These are phyloP conservation scores for Eulithis testata DNA, from an alignment of 2,888 invertebrate genomes.

Conservation along the genomic window DNA sequence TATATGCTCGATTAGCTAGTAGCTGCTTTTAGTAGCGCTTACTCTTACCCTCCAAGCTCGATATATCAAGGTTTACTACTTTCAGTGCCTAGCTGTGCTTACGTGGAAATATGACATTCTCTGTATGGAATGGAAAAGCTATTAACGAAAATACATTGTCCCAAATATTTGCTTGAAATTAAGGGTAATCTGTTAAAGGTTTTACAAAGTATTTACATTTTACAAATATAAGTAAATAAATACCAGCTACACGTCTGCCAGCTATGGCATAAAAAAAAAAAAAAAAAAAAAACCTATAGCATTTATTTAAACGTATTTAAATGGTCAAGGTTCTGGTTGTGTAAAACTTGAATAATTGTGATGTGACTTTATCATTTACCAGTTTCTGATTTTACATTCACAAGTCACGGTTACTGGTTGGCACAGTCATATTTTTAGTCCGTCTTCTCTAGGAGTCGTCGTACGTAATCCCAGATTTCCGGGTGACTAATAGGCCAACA, in stretches of 20 bases:
- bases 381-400: background rate
- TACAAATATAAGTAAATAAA: slow-evolving; percentile 10
- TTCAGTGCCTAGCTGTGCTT: slow-evolving; percentile 65
- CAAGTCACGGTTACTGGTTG: background rate
- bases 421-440: slow-evolving; percentile 3
- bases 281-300: too few species aligned
- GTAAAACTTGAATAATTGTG: slow-evolving; percentile 17
- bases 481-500: slow-evolving; percentile 18
- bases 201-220: slow-evolving; percentile 1
- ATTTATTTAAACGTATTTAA: slow-evolving; percentile 19
- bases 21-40: slow-evolving; percentile 58
- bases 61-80: slow-evolving; percentile 81
- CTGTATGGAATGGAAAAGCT: slow-evolving; percentile 44
- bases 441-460: slow-evolving; percentile 6
- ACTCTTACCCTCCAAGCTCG: slow-evolving; percentile 62
- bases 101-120: slow-evolving; percentile 53
- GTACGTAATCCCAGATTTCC: slow-evolving; percentile 16
- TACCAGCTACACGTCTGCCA: too few species aligned
- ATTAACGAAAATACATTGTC: slow-evolving; percentile 46
- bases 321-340: slow-evolving; percentile 26
- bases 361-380: slow-evolving; percentile 14
- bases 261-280: too few species aligned
- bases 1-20: slow-evolving; percentile 62
- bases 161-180: slow-evolving; percentile 36
- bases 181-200: slow-evolving; percentile 30